phyloP scores from a whole-genome alignment of 1,140 invertebrate genomes.

The Listronotus oregonensis region DNA sequence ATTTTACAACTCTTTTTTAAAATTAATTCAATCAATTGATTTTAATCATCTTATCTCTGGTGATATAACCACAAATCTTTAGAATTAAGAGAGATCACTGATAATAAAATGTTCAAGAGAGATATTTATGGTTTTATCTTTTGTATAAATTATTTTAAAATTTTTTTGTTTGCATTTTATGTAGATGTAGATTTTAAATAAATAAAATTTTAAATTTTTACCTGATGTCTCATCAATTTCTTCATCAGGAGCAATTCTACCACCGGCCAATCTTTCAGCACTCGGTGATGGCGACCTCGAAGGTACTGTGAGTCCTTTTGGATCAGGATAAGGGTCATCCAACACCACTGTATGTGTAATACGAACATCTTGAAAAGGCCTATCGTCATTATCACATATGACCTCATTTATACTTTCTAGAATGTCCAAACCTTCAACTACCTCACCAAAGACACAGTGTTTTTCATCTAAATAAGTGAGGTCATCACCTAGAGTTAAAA shows the following conservation, averaged over 20 bases:
- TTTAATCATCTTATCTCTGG: no score
- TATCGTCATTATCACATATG: conserved; percentile 88
- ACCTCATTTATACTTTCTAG: conserved; percentile 85
- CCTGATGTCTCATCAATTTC: conserved; percentile 90
- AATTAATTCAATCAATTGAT: no score
- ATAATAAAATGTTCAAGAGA: no score
- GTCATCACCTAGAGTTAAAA: conserved; percentile 89
- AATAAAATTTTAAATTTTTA: neutral
- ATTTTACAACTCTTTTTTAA: no score
- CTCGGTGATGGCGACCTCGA: conserved; percentile 86
- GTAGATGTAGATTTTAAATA: no score
- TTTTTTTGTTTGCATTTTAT: no score
- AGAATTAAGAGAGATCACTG: no score
- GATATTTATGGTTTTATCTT: no score
- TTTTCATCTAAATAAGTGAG: conserved; percentile 90
- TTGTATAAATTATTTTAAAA: no score
- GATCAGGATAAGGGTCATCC: conserved; percentile 95
- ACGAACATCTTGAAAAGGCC: conserved; percentile 95
- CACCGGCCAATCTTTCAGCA: conserved; percentile 77
- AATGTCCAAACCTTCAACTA: conserved; percentile 90
- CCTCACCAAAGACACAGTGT: conserved; percentile 97
- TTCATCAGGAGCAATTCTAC: conserved; percentile 92
- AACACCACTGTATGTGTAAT: conserved; percentile 97
- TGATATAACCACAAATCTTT: no score
- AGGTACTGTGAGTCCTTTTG: conserved; percentile 75